A percentile compares a stretch with the other conserved stretches of the same genome.
phyloP scores from a whole-genome alignment of 2,797 vertebrate species.

The Gobio occitaniae region DNA sequence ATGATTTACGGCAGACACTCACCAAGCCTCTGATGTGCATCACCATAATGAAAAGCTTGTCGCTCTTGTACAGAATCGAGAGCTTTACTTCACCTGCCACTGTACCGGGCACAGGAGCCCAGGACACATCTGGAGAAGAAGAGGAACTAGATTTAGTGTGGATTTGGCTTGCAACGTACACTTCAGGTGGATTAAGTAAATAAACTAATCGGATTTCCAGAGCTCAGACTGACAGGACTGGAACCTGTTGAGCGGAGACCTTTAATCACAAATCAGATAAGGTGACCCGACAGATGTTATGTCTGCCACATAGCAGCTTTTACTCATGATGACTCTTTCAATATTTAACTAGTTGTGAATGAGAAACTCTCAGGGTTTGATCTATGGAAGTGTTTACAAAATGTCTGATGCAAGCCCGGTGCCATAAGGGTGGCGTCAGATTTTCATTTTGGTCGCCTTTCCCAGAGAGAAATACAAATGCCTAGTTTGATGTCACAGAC shows the following conservation, averaged over 20 bases:
- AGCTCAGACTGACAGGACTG: neutral
- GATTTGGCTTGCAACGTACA: neutral
- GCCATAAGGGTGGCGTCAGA: neutral
- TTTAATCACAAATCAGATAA: constrained; percentile 30
- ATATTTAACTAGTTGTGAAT: constrained; percentile 49
- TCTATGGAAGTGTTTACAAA: neutral
- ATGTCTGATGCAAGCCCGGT: neutral
- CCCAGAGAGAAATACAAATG: neutral
- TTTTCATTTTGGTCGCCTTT: neutral
- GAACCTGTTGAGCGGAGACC: neutral
- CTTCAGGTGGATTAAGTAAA: constrained; percentile 7
- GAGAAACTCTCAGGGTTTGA: constrained; percentile 10
- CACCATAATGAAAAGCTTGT: constrained; percentile 98
- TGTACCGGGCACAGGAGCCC: constrained; percentile 84
- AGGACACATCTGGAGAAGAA: constrained; percentile 79
- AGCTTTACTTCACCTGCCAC: constrained; percentile 94
- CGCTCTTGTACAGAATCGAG: constrained; percentile 93
- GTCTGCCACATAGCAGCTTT: constrained; percentile 1
- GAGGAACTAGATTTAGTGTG: neutral
- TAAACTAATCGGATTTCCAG: constrained; percentile 25
- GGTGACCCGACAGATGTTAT: neutral
- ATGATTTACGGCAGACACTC: constrained; percentile 65
- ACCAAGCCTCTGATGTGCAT: constrained; percentile 97
- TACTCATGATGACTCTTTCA: constrained; percentile 31
- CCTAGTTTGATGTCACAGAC: neutral